Evolutionary conservation across 2,888 invertebrate genomes (phyloP).

Genomic region (Morpho achilles): DNA sequence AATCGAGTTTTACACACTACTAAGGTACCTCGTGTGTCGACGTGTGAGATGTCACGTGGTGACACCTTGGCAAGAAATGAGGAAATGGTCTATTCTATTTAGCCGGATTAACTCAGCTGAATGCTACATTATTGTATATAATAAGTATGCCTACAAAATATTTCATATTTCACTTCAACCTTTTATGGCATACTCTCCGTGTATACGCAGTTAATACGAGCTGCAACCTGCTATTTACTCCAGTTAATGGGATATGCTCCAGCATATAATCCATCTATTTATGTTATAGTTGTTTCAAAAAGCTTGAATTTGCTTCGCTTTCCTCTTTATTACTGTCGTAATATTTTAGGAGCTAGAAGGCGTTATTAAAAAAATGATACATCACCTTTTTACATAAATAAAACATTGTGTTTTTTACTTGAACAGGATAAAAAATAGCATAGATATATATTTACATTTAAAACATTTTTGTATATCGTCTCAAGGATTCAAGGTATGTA

Average conservation of each 20-base stretch:
- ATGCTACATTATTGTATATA: background rate
- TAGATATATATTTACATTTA: too few relatives aligned
- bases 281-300: conserved; percentile 5
- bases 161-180: background rate
- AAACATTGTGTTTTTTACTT: too few relatives aligned
- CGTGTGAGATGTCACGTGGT: too few relatives aligned
- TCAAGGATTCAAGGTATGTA: too few relatives aligned
- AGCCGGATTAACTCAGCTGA: too few relatives aligned
- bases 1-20: too few relatives aligned
- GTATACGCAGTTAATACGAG: conserved; percentile 7
- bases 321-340: conserved; percentile 2
- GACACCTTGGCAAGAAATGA: too few relatives aligned
- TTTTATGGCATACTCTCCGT: background rate
- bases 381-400: background rate
- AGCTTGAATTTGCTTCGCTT: background rate
- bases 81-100: too few relatives aligned
- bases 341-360: conserved; percentile 6
- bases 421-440: too few relatives aligned
- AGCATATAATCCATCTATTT: background rate
- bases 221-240: conserved; percentile 19
- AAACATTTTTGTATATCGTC: too few relatives aligned
- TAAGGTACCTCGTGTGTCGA: too few relatives aligned
- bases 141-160: background rate
- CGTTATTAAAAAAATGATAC: background rate
- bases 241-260: conserved; percentile 17